A percentile compares a stretch with the other conserved stretches of the same genome.
Evolutionary conservation across 2,113 vertebrate genomes (phyloP).

Genomic region (Festucalex cinctus): DNA sequence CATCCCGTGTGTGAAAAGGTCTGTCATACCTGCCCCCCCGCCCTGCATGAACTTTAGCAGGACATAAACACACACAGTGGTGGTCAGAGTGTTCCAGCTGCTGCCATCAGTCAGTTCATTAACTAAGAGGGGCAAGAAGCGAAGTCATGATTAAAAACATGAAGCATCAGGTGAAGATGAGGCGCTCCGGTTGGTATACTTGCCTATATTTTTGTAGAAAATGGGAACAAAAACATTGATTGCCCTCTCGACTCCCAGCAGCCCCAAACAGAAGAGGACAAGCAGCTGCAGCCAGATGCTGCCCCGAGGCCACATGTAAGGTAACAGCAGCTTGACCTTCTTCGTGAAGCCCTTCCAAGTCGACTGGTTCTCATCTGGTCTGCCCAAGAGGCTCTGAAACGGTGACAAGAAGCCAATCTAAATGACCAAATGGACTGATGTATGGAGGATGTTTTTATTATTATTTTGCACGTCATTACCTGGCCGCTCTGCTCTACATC

Average conservation of each 20-base stretch:
- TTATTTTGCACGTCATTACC: conserved; percentile 52
- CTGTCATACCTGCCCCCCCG: conserved; percentile 82
- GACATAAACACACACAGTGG: conserved; percentile 83
- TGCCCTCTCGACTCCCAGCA: conserved; percentile 84
- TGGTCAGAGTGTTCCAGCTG: conserved; percentile 78
- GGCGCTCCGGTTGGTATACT: conserved; percentile 33
- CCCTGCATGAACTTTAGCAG: conserved; percentile 91
- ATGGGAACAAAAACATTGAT: conserved; percentile 93
- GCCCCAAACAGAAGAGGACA: conserved; percentile 83
- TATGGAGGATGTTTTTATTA: not conserved
- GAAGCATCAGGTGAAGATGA: not conserved
- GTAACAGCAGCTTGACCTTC: conserved; percentile 83
- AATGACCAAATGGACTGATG: not conserved
- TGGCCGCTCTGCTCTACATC: conserved; percentile 79
- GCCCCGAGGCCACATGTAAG: conserved; percentile 87
- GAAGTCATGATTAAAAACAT: not conserved
- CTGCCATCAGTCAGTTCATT: conserved; percentile 76
- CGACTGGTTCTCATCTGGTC: conserved; percentile 58
- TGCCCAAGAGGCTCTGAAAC: conserved; percentile 66
- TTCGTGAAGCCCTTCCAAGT: conserved; percentile 83
- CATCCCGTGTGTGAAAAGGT: not conserved
- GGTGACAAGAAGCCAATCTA: not conserved
- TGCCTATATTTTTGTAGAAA: conserved; percentile 90
- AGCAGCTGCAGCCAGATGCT: conserved; percentile 80
- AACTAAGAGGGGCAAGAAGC: conserved; percentile 67